Conservation (phyloP, 2,113 vertebrate genomes). For the Garra rufa region DNA sequence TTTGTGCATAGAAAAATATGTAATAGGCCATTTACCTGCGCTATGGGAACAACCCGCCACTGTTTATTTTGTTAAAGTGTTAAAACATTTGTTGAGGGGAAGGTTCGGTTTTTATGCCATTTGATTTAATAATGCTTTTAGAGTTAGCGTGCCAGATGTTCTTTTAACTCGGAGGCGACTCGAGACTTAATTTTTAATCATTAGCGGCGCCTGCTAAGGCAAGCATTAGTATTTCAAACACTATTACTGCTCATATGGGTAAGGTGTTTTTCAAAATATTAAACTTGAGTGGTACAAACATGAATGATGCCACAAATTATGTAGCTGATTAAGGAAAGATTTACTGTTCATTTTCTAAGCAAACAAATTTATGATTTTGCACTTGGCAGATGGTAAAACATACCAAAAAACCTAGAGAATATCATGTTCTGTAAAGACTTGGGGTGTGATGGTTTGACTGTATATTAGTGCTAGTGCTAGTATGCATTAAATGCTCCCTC, state of each 20-base stretch:
- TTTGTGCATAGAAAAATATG: neutral
- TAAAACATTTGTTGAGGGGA: neutral
- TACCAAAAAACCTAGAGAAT: neutral
- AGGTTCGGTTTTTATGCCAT: neutral
- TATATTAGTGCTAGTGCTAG: neutral
- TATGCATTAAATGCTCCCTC: too few species aligned
- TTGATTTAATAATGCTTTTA: neutral
- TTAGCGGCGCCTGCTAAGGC: neutral
- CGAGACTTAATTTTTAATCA: neutral
- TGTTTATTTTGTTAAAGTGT: conserved; percentile 11
- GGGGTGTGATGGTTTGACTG: neutral
- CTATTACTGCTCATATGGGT: neutral
- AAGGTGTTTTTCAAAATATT: neutral
- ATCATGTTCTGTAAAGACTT: neutral
- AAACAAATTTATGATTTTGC: neutral
- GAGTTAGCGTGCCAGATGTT: neutral
- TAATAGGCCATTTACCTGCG: neutral
- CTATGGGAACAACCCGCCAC: neutral
- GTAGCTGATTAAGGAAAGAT: neutral
- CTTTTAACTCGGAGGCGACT: neutral
- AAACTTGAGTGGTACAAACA: neutral
- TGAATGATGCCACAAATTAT: neutral
- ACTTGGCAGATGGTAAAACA: neutral
- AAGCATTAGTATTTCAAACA: conserved; percentile 16
- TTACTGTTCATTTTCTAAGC: neutral